Evolutionary conservation across 1,140 invertebrate species (phyloP).

Genomic region (Piezodorus guildinii): DNA sequence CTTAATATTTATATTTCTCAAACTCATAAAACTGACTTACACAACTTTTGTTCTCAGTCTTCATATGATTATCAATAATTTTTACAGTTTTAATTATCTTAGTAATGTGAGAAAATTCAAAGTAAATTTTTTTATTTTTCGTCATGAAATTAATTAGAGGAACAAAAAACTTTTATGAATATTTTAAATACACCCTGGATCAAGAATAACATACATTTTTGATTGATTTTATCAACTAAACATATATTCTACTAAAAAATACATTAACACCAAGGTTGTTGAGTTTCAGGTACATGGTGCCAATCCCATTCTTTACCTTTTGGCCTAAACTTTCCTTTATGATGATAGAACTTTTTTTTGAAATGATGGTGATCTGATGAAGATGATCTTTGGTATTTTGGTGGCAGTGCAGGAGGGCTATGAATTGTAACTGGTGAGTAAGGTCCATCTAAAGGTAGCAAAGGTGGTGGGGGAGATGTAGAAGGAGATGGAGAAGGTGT

Average conservation of each 20-base stretch:
- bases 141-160: not conserved
- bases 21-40: no score
- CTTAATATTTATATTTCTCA: no score
- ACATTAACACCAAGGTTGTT: conserved; percentile 27
- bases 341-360: conserved; percentile 67
- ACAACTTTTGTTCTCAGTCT: no score
- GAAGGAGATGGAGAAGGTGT: conserved; percentile 53
- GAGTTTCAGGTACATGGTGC: conserved; percentile 31
- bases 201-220: not conserved
- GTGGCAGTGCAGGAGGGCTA: conserved; percentile 35
- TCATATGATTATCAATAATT: no score
- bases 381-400: conserved; percentile 46
- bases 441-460: conserved; percentile 31
- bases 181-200: not conserved
- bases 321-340: conserved; percentile 47
- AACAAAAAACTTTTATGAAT: not conserved
- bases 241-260: not conserved
- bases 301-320: conserved; percentile 68
- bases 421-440: conserved; percentile 35
- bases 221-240: not conserved
- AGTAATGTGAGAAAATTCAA: no score
- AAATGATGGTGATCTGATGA: conserved; percentile 48
- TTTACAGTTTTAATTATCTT: no score
- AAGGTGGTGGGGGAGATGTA: conserved; percentile 34
- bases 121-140: not conserved